Conservation (phyloP, 2,797 vertebrate genomes). For the Premnoplex brunnescens region DNA sequence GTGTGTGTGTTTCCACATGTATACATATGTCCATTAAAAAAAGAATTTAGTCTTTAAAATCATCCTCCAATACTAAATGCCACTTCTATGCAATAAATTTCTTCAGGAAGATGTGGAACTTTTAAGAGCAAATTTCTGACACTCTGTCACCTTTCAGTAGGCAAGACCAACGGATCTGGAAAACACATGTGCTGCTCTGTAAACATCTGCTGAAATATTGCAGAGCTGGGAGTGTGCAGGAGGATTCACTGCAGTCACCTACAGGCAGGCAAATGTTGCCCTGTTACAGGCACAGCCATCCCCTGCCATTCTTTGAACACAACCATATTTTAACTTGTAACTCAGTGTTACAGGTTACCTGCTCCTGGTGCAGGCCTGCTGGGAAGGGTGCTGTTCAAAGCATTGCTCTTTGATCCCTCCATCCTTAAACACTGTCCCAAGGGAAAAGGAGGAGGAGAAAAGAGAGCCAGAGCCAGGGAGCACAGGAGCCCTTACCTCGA, state of each 20-base stretch:
- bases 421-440: not conserved
- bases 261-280: not conserved
- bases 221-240: not conserved
- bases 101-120: not conserved
- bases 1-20: not conserved
- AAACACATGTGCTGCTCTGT: not conserved
- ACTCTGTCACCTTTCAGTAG: not conserved
- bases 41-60: not conserved
- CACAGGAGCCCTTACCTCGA: not conserved
- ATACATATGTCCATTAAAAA: not conserved
- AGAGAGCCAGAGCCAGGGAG: not conserved
- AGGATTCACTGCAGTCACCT: not conserved
- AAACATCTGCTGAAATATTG: not conserved
- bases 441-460: not conserved
- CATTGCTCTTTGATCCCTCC: accelerated
- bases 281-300: not conserved
- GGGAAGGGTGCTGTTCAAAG: not conserved
- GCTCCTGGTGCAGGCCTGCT: not conserved
- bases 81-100: not conserved
- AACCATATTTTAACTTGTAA: not conserved
- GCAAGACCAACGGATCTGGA: not conserved
- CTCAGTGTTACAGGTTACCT: not conserved
- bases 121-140: not conserved
- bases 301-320: not conserved
- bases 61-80: not conserved